Evolutionary conservation across 2,888 invertebrate genomes (phyloP), one percentile per base, ranked within the genome.

Genomic region (Prosopocoilus inquinatus): DNA sequence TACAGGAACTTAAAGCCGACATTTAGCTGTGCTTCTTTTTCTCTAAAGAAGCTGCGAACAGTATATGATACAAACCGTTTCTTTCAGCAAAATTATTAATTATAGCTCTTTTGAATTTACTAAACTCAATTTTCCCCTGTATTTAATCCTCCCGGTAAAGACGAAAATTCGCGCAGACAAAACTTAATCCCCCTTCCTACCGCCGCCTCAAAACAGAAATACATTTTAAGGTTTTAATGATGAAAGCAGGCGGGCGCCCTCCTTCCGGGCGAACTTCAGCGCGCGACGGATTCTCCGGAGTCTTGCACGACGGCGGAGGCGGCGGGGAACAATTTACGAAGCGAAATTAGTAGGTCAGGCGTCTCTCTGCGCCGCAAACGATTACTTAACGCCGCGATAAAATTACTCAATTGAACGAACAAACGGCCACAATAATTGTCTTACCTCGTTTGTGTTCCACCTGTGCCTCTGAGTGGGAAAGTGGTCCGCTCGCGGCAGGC

Each of bases 381-480:
- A 16, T 39, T 28, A 20, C 39, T 47, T 53, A 38, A 53, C 39
- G 33, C 45, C 28, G 33, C 13, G 20, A 53, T 46, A 38, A 53
- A 53, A 53, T 53, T 47, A 39, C 9, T 47, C 53, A 52, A 57
- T 59, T 50, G 41, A 52, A 59, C 50, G 55, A 59, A 56, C 20
- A 28, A 28, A 28, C 20, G 20, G 7, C 47, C 49, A 50, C 41
- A 46, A 45, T 35, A 56, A 57, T 54, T 50, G 52, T 72, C 84
- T 82, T 76, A 96, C 96, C 91, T 97, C 96, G 84, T 96, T 96
- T 77, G 96, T 96, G 89, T 96, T 96, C 97, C 97, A 97, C 69
- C 96, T 89, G 80, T 96, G 96, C 75, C 96, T 83, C 79, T 94
- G 94, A 68, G 89, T 89, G 64, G 96, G 94, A 80, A 96, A 95